Percentiles rank a stretch among this genome's conserved stretches.
Conservation (phyloP, 2,888 invertebrate species). For the Microchrysa polita region DNA sequence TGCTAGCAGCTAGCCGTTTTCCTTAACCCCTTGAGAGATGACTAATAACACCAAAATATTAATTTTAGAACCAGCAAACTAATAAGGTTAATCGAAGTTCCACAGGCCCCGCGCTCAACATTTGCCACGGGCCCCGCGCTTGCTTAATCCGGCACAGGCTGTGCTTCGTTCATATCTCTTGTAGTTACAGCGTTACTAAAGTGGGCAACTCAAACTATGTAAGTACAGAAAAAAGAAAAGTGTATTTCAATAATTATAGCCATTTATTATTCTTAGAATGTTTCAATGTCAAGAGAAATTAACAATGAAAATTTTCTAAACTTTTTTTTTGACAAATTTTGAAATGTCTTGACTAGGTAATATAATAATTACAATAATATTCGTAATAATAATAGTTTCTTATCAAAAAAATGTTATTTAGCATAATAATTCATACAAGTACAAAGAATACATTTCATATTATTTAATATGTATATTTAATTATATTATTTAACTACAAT, state of each 20-base stretch:
- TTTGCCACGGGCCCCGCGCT: too few relatives aligned
- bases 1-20: too few relatives aligned
- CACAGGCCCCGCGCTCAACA: too few relatives aligned
- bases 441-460: conserved; percentile 12
- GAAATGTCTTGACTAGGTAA: conserved; percentile 44
- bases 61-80: too few relatives aligned
- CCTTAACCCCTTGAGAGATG: too few relatives aligned
- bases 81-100: too few relatives aligned
- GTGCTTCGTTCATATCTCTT: too few relatives aligned
- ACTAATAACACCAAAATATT: too few relatives aligned
- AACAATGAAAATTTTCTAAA: conserved; percentile 38
- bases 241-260: conserved; percentile 9
- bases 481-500: neutral
- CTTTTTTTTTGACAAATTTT: conserved; percentile 38
- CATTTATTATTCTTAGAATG: conserved; percentile 34
- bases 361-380: conserved; percentile 39
- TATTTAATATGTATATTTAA: neutral
- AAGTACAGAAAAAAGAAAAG: too few relatives aligned
- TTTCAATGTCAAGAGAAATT: conserved; percentile 38
- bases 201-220: too few relatives aligned
- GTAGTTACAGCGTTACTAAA: too few relatives aligned
- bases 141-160: too few relatives aligned
- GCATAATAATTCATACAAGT: conserved; percentile 31
- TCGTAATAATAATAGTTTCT: conserved; percentile 16
- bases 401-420: conserved; percentile 22